These are phyloP conservation scores for Gnatocerus cornutus DNA, from an alignment of 2,888 invertebrate species.

Conservation along the genomic window DNA sequence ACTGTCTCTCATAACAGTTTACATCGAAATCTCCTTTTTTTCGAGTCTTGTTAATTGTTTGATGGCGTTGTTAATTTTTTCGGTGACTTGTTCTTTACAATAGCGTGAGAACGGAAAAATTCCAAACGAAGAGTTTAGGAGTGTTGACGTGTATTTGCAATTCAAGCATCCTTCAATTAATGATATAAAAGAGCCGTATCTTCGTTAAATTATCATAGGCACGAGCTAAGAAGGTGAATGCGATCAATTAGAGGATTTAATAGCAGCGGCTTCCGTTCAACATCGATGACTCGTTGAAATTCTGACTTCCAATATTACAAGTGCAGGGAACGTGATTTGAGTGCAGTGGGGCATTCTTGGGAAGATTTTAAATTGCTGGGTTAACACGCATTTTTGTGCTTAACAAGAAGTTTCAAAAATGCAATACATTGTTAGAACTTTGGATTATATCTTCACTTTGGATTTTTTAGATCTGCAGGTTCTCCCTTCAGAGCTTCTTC, in stretches of 20 bases:
- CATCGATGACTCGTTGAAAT: conserved; percentile 50
- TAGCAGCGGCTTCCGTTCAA: conserved; percentile 51
- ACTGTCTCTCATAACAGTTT: conserved; percentile 25
- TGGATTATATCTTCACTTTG: too few species aligned
- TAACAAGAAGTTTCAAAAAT: too few species aligned
- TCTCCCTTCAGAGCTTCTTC: too few species aligned
- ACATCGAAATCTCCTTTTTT: conserved; percentile 33
- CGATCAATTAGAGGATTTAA: conserved; percentile 60
- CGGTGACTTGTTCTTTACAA: background rate
- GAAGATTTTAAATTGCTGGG: background rate
- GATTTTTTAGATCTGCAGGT: too few species aligned
- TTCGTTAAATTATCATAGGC: conserved; percentile 60
- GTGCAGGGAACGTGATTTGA: conserved; percentile 58
- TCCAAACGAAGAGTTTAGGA: conserved; percentile 39
- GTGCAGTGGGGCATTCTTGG: conserved; percentile 57
- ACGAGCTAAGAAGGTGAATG: conserved; percentile 59
- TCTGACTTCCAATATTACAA: conserved; percentile 57
- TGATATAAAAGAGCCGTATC: conserved; percentile 56
- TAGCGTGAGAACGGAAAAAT: conserved; percentile 27
- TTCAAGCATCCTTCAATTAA: conserved; percentile 60
- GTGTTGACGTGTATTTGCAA: conserved; percentile 58
- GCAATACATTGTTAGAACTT: too few species aligned
- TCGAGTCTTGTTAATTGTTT: conserved; percentile 16
- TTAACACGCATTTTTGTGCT: too few species aligned
- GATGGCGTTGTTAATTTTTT: conserved; percentile 7